Evolutionary conservation across 2,797 vertebrate genomes (phyloP), one percentile per base, ranked within the genome.

Genomic region (Sebastes taczanowskii): DNA sequence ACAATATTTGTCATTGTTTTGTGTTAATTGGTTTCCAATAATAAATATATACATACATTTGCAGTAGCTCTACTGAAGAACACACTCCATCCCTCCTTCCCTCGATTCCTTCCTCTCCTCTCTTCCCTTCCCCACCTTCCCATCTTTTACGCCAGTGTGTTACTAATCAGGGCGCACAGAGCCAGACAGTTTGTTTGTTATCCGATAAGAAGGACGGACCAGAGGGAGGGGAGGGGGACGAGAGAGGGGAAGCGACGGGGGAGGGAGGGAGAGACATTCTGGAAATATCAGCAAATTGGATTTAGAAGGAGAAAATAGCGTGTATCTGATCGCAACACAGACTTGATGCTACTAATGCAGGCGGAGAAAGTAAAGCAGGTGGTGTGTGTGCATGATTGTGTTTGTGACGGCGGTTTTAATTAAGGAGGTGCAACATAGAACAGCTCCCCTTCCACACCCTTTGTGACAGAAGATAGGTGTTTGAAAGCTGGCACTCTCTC

Each of bases 271-370:
- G 69, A 78, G 71, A 63, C 63, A 77, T 89, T 91, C 87, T 90
- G 82, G 77, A 93, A 92, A 92, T 90, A 93, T 91, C 88, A 71
- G 80, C 81, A 92, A 92, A 94, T 93, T 92, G 80, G 86, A 92
- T 94, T 93, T 86, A 91, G 83, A 46, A 46, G 84, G 78, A 83
- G 84, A 91, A 90, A 92, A 91, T 90, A 85, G 82, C 72, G 81
- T 80, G 82, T 89, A 90, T 91, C 87, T 90, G 89, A 91, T 91
- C 46, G 80, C 85, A 71, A 70, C 56, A 66, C 84, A 78, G 78
- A 70, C 84, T 80, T 75, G 82, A 86, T 92, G 92, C 71, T 79
- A 77, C 84, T 89, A 89, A 84, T 82, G 85, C 72, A 22, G 65
- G 32, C 8, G 2, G 82, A 75, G 71, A 62, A 49, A 58, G 82